phyloP scores from a whole-genome alignment of 2,888 invertebrate genomes.

The Apoda limacodes region DNA sequence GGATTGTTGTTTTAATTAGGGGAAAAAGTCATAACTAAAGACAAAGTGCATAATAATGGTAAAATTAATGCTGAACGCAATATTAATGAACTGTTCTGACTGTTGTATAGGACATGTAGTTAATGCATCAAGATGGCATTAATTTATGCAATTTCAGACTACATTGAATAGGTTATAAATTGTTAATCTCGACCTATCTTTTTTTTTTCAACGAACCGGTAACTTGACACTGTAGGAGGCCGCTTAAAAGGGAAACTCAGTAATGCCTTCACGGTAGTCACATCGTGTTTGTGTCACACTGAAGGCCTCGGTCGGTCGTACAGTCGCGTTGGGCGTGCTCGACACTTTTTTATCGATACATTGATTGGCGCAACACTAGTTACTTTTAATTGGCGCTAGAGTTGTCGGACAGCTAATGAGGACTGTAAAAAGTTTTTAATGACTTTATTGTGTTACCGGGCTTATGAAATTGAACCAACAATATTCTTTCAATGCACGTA shows the following conservation, averaged over 20 bases:
- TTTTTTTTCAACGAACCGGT: constrained; percentile 34
- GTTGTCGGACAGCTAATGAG: constrained; percentile 23
- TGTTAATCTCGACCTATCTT: constrained; percentile 33
- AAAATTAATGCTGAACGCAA: no score
- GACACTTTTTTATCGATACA: constrained; percentile 41
- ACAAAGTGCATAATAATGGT: no score
- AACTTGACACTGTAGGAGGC: constrained; percentile 47
- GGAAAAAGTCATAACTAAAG: no score
- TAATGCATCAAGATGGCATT: no score
- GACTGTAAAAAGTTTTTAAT: constrained; percentile 26
- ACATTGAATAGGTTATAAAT: constrained; percentile 42
- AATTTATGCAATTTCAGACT: constrained; percentile 31
- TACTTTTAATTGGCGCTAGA: constrained; percentile 43
- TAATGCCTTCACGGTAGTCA: constrained; percentile 58
- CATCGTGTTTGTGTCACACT: constrained; percentile 44
- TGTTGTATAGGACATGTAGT: no score
- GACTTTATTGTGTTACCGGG: constrained; percentile 25
- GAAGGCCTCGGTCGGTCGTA: constrained; percentile 23
- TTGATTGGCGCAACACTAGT: constrained; percentile 42
- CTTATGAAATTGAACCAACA: constrained; percentile 14
- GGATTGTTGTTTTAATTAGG: no score
- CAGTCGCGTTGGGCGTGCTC: background rate
- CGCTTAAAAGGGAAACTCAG: constrained; percentile 55
- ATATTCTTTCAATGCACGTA: no score
- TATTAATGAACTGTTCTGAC: no score